phyloP scores from a whole-genome alignment of 2,888 invertebrate genomes.

The Apeira syringaria region DNA sequence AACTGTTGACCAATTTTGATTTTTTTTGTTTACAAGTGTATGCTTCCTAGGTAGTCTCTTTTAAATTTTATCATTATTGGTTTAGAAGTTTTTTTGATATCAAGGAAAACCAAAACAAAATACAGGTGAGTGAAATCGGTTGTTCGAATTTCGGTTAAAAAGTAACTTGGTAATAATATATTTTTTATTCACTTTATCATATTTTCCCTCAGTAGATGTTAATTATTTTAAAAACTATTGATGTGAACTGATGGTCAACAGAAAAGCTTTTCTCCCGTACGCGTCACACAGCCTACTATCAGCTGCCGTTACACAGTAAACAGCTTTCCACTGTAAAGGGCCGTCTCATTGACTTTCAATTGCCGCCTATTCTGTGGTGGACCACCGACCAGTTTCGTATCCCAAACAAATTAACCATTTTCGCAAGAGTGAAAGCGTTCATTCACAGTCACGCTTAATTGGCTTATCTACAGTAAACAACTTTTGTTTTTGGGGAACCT shows the following conservation, averaged over 20 bases:
- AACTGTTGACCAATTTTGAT: no score
- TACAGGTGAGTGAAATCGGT: no score
- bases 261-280: conserved; percentile 43
- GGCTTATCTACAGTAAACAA: not conserved
- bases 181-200: no score
- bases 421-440: conserved; percentile 26
- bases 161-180: no score
- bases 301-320: conserved; percentile 40
- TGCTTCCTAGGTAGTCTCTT: no score
- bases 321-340: conserved; percentile 57
- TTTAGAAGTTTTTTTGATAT: no score
- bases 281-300: conserved; percentile 45
- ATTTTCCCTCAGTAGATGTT: no score
- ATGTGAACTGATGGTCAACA: conserved; percentile 19
- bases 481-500: not conserved
- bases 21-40: no score
- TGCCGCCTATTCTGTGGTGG: conserved; percentile 23
- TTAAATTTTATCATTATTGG: no score
- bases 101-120: no score
- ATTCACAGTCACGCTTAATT: conserved; percentile 11
- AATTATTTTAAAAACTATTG: no score
- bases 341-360: conserved; percentile 33
- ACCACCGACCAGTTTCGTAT: conserved; percentile 30
- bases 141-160: no score
- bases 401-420: conserved; percentile 27